Base-by-base conservation (phyloP, 1,140 invertebrate genomes). In the Leguminivora glycinivorella region DNA sequence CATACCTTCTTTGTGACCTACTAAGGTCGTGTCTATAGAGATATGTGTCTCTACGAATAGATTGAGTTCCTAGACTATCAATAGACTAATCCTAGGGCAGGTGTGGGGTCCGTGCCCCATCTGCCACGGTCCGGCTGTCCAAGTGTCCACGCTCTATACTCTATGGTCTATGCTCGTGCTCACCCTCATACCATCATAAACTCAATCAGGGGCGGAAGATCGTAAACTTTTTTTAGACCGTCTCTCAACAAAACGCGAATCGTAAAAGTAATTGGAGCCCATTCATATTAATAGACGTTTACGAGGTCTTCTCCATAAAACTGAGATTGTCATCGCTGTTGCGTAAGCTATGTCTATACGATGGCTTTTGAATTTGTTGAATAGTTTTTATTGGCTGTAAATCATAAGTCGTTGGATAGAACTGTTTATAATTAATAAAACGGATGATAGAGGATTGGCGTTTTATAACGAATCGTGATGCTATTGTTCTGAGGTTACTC, bases 251-350 rank as follows among this genome's bases (percentile, higher is more conserved):
- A 88, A 90, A 90, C 84, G 89, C 87, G 82, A 87, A 87, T 88
- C 85, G 78, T 92, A 92, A 92, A 92, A 86, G 83, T 90, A 92
- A 92, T 92, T 92, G 90, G 84, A 84, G 81, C 82, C 87, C 84
- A 90, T 92, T 92, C 88, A 92, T 92, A 90, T 92, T 92, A 92
- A 92, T 90, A 88, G 90, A 92, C 88, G 82, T 90, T 92, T 92
- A 92, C 84, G 87, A 89, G 79, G 76, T 80, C 83, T 85, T 77
- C 70, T 75, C 87, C 82, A 90, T 91, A 91, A 91, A 91, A 90
- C 84, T 78, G 88, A 89, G 87, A 90, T 91, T 91, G 87, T 89
- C 86, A 83, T 88, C 88, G 81, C 80, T 73, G 73, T 89, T 88
- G 81, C 79, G 80, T 77, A 87, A 85, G 75, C 70, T 77, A 73